These are phyloP conservation scores for Oscarella lobularis DNA, from an alignment of 37 sponge, comb jelly and placozoan species.

Conservation along the genomic window DNA sequence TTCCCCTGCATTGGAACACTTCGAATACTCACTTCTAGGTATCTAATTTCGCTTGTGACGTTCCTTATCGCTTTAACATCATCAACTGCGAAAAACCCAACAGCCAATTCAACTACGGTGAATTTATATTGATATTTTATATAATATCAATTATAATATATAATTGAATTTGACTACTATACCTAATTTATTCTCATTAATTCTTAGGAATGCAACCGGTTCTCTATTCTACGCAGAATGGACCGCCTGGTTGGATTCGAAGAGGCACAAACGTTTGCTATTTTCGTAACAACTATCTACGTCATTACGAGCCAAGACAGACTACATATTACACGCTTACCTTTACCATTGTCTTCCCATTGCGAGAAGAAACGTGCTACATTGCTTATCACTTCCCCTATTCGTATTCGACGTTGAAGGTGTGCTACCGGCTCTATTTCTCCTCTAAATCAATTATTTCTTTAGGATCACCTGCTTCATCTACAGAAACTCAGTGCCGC, in stretches of 20 bases:
- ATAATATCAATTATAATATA: not conserved
- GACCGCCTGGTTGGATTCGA: slow-evolving; percentile 42
- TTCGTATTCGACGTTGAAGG: slow-evolving; percentile 47
- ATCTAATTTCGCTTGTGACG: slow-evolving; percentile 24
- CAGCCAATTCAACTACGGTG: slow-evolving; percentile 54
- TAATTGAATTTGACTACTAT: not conserved
- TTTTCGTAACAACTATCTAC: slow-evolving; percentile 41
- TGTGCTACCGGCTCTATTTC: too few species aligned
- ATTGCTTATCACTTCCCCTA: slow-evolving; percentile 80
- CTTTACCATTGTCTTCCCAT: slow-evolving; percentile 52
- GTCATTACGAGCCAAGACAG: not conserved
- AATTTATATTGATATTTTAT: too few species aligned
- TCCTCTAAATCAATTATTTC: too few species aligned
- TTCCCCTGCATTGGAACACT: not conserved
- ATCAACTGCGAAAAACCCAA: slow-evolving; percentile 69
- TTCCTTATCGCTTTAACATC: slow-evolving; percentile 74
- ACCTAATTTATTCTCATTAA: not conserved
- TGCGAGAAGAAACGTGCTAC: slow-evolving; percentile 49
- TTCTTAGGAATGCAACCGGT: slow-evolving; percentile 69
- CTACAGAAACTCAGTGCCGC: too few species aligned
- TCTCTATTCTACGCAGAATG: slow-evolving; percentile 57
- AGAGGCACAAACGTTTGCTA: slow-evolving; percentile 55
- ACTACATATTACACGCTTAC: slow-evolving; percentile 36
- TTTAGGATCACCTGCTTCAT: too few species aligned
- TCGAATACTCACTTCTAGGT: slow-evolving; percentile 9